A percentile compares a stretch with the other conserved stretches of the same genome.
Evolutionary conservation across 2,113 vertebrate genomes (phyloP).

Genomic region (Pterophyllum scalare): DNA sequence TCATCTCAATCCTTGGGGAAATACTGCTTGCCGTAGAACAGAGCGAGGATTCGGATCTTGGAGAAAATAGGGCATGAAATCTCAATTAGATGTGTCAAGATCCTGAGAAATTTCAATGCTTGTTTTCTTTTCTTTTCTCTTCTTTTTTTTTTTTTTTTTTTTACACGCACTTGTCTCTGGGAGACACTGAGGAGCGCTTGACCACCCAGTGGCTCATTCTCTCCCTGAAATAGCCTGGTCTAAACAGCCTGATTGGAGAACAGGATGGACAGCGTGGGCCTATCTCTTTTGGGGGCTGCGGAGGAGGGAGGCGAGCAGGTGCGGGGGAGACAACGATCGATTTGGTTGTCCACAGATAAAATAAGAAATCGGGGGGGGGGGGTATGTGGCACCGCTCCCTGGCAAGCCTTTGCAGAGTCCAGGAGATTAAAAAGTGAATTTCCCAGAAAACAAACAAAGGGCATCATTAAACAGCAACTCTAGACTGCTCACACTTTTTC

Average conservation of each 20-base stretch:
- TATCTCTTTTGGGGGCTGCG: conserved; percentile 36
- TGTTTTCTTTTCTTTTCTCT: background rate
- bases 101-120: conserved; percentile 67
- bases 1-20: conserved; percentile 71
- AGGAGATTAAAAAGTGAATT: conserved; percentile 76
- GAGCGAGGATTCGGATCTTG: conserved; percentile 53
- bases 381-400: conserved; percentile 63
- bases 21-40: conserved; percentile 54
- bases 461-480: conserved; percentile 63
- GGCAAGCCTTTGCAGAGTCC: conserved; percentile 65
- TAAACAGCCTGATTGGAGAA: conserved; percentile 73
- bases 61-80: conserved; percentile 78
- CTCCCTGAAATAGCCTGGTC: conserved; percentile 67
- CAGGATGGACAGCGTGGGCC: conserved; percentile 55
- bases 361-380: conserved; percentile 76
- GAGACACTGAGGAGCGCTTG: conserved; percentile 55
- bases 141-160: no score
- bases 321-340: conserved; percentile 71
- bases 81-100: conserved; percentile 79
- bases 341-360: conserved; percentile 78
- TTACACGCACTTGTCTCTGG: conserved; percentile 23
- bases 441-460: conserved; percentile 77
- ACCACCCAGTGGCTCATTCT: conserved; percentile 54
- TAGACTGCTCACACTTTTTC: conserved; percentile 58
- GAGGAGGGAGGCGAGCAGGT: conserved; percentile 60